Conservation (phyloP, 2,797 vertebrate genomes). For the Sandelia bainsii region DNA sequence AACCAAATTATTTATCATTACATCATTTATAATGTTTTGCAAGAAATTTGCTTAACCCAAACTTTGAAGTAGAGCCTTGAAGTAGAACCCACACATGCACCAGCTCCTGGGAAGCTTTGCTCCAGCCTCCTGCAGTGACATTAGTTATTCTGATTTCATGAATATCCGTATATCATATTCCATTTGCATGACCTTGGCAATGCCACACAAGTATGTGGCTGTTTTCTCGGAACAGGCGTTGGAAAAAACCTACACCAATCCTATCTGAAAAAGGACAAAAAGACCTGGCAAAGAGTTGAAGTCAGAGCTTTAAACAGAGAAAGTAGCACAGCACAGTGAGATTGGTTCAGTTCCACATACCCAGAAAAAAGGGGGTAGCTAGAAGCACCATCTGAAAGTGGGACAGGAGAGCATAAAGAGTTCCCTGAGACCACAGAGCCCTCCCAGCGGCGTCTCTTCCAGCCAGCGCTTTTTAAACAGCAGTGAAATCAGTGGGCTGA, state of each 20-base stretch:
- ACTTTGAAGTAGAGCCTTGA: slow-evolving; percentile 1
- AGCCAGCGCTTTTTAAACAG: slow-evolving; percentile 55
- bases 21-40: slow-evolving; percentile 42
- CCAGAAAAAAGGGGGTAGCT: slow-evolving; percentile 35
- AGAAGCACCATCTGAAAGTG: slow-evolving; percentile 62
- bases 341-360: slow-evolving; percentile 63
- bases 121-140: slow-evolving; percentile 30
- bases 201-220: slow-evolving; percentile 59
- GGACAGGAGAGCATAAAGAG: slow-evolving; percentile 65
- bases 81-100: slow-evolving; percentile 26
- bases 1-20: slow-evolving; percentile 43
- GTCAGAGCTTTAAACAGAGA: slow-evolving; percentile 45
- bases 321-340: slow-evolving; percentile 63
- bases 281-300: slow-evolving; percentile 25
- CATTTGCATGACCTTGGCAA: slow-evolving; percentile 66
- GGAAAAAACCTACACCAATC: slow-evolving; percentile 69
- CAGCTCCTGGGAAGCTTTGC: slow-evolving; percentile 52
- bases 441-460: slow-evolving; percentile 49
- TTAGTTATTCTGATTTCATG: slow-evolving; percentile 60
- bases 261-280: slow-evolving; percentile 35
- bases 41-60: slow-evolving; percentile 15
- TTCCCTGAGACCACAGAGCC: slow-evolving; percentile 51
- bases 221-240: slow-evolving; percentile 61
- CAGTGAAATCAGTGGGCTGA: slow-evolving; percentile 49
- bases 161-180: slow-evolving; percentile 63